phyloP scores from a whole-genome alignment of 1,140 invertebrate species.

The Aphidius gifuensis region DNA sequence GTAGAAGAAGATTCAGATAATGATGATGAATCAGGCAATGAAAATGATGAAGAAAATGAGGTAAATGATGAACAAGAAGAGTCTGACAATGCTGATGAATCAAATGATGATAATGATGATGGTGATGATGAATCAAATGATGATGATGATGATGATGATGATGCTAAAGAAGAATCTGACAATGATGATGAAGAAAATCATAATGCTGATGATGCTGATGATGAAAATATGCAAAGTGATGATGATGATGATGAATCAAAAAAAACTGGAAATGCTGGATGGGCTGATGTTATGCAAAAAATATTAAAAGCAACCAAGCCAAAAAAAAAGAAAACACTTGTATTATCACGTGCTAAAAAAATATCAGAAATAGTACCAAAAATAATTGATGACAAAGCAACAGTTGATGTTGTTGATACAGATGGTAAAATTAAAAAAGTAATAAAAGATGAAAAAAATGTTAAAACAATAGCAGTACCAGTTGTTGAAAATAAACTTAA shows the following conservation, averaged over 20 bases:
- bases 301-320: conserved; percentile 72
- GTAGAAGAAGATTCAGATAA: background rate
- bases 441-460: conserved; percentile 36
- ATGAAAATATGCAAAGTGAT: background rate
- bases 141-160: background rate
- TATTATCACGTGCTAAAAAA: conserved; percentile 73
- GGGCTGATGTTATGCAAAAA: conserved; percentile 71
- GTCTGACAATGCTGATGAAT: conserved; percentile 44
- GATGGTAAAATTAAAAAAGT: conserved; percentile 52
- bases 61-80: background rate
- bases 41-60: too few species aligned
- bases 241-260: conserved; percentile 26
- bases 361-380: conserved; percentile 56
- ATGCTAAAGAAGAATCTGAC: background rate
- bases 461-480: conserved; percentile 4
- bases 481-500: conserved; percentile 29
- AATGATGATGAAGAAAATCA: too few species aligned
- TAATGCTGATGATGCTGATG: background rate
- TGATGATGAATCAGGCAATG: background rate
- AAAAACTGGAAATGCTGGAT: conserved; percentile 47
- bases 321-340: conserved; percentile 69
- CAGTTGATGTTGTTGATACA: conserved; percentile 56
- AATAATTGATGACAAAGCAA: conserved; percentile 51
- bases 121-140: conserved; percentile 51
- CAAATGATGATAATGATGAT: conserved; percentile 36